Evolutionary conservation across 2,113 vertebrate species (phyloP).

Genomic region (Casuarius casuarius): DNA sequence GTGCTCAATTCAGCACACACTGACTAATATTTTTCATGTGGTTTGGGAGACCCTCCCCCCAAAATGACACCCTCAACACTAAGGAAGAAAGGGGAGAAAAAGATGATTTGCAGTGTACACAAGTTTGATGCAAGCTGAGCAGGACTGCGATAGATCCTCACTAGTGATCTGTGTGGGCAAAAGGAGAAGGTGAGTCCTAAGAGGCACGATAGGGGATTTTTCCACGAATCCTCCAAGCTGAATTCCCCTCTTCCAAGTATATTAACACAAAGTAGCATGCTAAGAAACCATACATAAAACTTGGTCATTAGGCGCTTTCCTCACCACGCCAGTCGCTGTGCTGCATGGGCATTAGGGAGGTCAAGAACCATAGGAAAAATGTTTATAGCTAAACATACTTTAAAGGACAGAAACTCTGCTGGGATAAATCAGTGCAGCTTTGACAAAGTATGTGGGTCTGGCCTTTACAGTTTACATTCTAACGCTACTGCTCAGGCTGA

Average conservation of each 20-base stretch:
- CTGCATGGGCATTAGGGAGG: background rate
- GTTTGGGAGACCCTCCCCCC: background rate
- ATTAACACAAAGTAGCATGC: accelerated
- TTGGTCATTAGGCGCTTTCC: background rate
- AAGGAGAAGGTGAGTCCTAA: background rate
- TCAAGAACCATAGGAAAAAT: background rate
- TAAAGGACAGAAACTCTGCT: background rate
- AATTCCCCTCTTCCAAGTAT: background rate
- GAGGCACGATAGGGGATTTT: background rate
- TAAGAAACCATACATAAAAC: background rate
- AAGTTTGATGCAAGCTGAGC: background rate
- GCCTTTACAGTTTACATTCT: background rate
- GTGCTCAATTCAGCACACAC: accelerated
- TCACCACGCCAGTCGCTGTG: background rate
- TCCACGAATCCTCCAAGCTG: background rate
- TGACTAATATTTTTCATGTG: background rate
- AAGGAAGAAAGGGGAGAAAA: background rate
- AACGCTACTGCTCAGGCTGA: background rate
- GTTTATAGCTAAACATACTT: background rate
- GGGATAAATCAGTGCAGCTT: background rate
- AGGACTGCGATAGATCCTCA: background rate
- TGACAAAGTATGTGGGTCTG: background rate
- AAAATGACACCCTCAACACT: background rate
- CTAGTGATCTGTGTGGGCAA: background rate
- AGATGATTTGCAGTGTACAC: background rate